These are phyloP conservation scores for Galaxea fascicularis DNA, from an alignment of 92 coral and sea anemone genomes.

Conservation along the genomic window DNA sequence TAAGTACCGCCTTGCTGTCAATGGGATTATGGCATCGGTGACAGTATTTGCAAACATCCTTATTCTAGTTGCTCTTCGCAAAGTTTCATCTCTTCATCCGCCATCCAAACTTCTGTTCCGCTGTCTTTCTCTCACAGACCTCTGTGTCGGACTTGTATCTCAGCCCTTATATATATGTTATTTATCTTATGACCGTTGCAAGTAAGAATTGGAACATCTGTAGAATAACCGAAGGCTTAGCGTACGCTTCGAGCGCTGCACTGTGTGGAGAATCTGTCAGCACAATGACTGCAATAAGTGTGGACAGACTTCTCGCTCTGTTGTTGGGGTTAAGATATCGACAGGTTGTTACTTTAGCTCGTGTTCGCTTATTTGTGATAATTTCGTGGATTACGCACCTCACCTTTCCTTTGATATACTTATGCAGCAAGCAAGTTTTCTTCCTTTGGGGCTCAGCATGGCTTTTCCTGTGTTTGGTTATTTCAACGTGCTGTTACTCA, in stretches of 20 bases:
- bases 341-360: not conserved
- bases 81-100: not conserved
- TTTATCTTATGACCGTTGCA: not conserved
- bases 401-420: not conserved
- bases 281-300: constrained; percentile 18
- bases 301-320: constrained; percentile 41
- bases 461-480: not conserved
- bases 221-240: not conserved
- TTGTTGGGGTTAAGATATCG: constrained; percentile 15
- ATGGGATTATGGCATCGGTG: too few relatives aligned
- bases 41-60: not conserved
- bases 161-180: not conserved
- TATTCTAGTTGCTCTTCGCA: not conserved
- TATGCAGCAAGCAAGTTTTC: not conserved
- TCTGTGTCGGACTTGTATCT: not conserved
- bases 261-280: constrained; percentile 18
- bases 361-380: constrained; percentile 22
- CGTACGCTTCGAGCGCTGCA: not conserved
- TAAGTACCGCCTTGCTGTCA: too few relatives aligned
- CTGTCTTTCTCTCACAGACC: not conserved
- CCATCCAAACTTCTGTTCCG: not conserved
- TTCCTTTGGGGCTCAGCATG: not conserved
- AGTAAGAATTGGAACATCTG: not conserved
- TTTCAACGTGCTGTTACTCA: not conserved
- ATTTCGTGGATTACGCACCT: not conserved